Conservation (phyloP, 2,797 vertebrate species). For the Sylvilagus floridanus region DNA sequence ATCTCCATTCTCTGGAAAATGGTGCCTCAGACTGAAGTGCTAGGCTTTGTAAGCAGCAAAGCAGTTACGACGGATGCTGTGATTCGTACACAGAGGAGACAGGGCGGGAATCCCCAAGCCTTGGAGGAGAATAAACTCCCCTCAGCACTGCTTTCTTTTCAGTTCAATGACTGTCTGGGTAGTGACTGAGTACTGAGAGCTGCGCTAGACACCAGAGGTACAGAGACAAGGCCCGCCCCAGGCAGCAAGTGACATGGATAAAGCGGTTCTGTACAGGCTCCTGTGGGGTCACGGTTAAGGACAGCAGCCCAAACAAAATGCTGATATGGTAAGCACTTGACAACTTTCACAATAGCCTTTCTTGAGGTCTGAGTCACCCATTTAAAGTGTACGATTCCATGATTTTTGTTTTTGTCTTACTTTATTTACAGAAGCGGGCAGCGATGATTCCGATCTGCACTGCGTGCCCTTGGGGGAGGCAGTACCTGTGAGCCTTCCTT, state of each 20-base stretch:
- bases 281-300: background rate
- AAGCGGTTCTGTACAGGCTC: background rate
- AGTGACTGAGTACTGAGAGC: background rate
- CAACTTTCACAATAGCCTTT: background rate
- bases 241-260: background rate
- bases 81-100: background rate
- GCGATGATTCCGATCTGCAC: background rate
- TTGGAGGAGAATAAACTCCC: background rate
- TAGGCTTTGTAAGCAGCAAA: background rate
- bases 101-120: background rate
- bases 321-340: background rate
- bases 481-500: background rate
- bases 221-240: background rate
- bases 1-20: constrained; percentile 1
- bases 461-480: too few relatives aligned
- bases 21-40: background rate
- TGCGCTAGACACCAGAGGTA: background rate
- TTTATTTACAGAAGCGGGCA: background rate
- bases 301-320: background rate
- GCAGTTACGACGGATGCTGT: background rate
- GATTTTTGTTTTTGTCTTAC: background rate
- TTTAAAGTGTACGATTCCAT: background rate
- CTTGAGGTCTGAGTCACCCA: background rate
- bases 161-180: background rate
- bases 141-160: background rate